Evolutionary conservation across 2,888 invertebrate species (phyloP), one percentile per base, ranked within the genome.

Genomic region (Steinernema carpocapsae): DNA sequence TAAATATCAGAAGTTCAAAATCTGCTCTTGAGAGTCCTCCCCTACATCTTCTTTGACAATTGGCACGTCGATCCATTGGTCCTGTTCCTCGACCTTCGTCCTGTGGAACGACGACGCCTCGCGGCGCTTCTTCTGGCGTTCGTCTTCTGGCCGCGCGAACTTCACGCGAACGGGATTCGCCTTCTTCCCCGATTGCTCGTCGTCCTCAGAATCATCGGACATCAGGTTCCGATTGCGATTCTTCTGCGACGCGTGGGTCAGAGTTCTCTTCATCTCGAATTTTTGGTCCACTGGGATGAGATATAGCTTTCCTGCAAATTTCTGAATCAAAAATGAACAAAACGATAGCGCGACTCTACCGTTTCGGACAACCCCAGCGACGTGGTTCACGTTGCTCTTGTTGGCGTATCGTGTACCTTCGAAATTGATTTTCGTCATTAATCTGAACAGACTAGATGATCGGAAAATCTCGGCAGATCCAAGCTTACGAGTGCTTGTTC

Each of bases 121-220:
- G 37, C 64, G 64, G 32, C 64, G 64, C 3, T 64, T 64, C 37
- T 64, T 64, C 64, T 64, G 64, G 32, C 64, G 64, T 26, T 64
- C 64, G 64, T 64, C 64, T 64, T 64, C 64, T 2, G 64, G 64
- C 26, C 64, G 64, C 6, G 32, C 64, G 37, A 64, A 64, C 29
- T 29, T 26, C 17, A 64, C 37, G 1, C 64, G 64, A n/a, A 64
- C 3, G 17, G 64, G 64, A 26, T 64, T 64, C 32, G 64, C 64
- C 12, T 26, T 12, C 37, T 32, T 64, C 32, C 14, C 22, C 4
- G 37, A 6, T 7, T 26, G 32, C 1, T 64, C 37, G 12, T 22
- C 52, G 24, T 52, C 52, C 1, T 19, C 19, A 22, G 22, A 19
- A 37, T 64, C 32, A 14, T 17, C 10, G 17, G 26, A 26, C 32